Percentiles rank a stretch among this genome's conserved stretches.
These are phyloP conservation scores for Athene cunicularia DNA, from an alignment of 2,113 vertebrate genomes.

Conservation along the genomic window DNA sequence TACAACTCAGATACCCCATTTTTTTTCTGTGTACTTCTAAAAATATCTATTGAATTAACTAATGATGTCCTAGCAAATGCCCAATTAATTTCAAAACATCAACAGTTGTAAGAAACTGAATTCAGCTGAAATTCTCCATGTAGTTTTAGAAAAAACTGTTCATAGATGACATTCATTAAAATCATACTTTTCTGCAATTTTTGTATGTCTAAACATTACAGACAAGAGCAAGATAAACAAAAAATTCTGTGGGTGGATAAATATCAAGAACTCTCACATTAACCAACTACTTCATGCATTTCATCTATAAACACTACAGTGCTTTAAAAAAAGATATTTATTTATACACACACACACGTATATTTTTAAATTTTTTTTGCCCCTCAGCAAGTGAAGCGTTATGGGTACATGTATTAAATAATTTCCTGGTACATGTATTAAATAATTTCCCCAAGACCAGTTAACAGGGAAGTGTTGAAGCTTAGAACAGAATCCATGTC, in stretches of 20 bases:
- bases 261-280: not conserved
- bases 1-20: not conserved
- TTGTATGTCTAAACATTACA: not conserved
- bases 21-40: not conserved
- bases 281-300: not conserved
- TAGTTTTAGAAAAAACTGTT: not conserved
- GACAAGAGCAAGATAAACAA: not conserved
- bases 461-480: not conserved
- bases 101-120: not conserved
- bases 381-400: not conserved
- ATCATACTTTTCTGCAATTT: not conserved
- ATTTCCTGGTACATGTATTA: not conserved
- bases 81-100: not conserved
- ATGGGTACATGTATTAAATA: not conserved
- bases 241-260: not conserved
- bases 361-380: not conserved
- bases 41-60: not conserved
- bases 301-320: not conserved
- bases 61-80: not conserved
- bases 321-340: not conserved
- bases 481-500: not conserved
- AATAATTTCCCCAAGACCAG: not conserved
- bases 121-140: not conserved
- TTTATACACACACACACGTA: not conserved
- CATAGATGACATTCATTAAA: not conserved